Base-by-base conservation (phyloP, 2,888 invertebrate genomes). In the Latrodectus elegans region DNA sequence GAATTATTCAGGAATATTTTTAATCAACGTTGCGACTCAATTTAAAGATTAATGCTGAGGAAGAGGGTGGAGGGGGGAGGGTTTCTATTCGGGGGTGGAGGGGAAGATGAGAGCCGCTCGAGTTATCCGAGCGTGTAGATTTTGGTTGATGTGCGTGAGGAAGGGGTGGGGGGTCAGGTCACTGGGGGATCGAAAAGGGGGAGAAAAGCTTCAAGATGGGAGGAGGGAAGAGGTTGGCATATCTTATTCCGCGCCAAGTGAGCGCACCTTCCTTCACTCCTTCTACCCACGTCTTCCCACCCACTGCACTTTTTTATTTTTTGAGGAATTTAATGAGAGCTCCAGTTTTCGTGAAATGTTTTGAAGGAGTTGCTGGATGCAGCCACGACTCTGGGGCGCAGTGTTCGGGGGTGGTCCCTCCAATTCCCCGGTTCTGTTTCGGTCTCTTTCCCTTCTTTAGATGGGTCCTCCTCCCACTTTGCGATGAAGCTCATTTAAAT, bases 1-100 rank as follows among this genome's bases (percentile, higher is more conserved):
- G 81, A 88, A 88, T 88, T 88, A 88, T 88, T 88, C 88, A 83
- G 73, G 88, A 88, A 88, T 88, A 88, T 88, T 88, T 88, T 88
- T 88, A 88, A 88, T 88, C 88, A 88, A 88, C 88, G 83, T 83
- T 83, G 88, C 83, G 88, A 88, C 88, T 88, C 83, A 84, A 84
- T 84, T 84, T 83, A 88, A 88, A 88, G 88, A 88, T 88, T 88
- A 88, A 88, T 88, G 88, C 83, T 65, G 65, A 72, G 71, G 76
- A 65, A 80, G 80, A 76, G 65, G 53, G 73, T 8, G 65, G 49
- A 17, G 75, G 51, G 51, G 68, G 79, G 49, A 22, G 52, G 60
- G 72, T 22, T 51, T 53, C 76, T 22, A 64, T 22, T 49, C 22
- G 67, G 67, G 65, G 77, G 22, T 22, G 80, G 72, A 68, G 74